Evolutionary conservation across 2,113 vertebrate genomes (phyloP).

Genomic region (Atlantisia rogersi): DNA sequence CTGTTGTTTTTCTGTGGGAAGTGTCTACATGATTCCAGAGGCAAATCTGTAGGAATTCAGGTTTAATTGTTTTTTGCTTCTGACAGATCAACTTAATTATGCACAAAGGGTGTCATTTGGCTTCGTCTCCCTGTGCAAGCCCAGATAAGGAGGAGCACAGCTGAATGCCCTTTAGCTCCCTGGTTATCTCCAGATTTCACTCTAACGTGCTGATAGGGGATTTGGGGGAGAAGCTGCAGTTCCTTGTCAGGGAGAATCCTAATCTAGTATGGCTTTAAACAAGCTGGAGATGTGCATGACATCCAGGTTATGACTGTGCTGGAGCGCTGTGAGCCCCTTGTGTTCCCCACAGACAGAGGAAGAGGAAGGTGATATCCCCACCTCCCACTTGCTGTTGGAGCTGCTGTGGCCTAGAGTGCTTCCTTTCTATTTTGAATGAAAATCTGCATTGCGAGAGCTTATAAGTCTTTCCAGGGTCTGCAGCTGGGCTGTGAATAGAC

Average conservation of each 20-base stretch:
- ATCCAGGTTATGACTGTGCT: neutral
- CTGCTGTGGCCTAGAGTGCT: neutral
- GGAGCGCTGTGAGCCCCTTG: neutral
- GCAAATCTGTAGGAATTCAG: neutral
- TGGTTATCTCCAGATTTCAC: slow-evolving; percentile 1
- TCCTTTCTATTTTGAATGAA: neutral
- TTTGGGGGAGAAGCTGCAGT: neutral
- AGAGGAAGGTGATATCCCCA: neutral
- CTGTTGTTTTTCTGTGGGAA: neutral
- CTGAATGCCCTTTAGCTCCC: slow-evolving; percentile 51
- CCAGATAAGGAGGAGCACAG: slow-evolving; percentile 2
- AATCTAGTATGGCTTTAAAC: neutral
- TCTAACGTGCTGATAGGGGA: neutral
- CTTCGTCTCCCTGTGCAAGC: neutral
- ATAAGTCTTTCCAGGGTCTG: neutral
- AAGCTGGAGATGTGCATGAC: neutral
- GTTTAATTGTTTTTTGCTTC: slow-evolving; percentile 20
- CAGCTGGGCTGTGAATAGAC: neutral
- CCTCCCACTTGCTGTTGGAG: neutral
- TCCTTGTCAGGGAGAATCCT: neutral
- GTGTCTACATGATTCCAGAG: neutral
- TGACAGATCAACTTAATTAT: slow-evolving; percentile 22
- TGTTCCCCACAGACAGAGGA: neutral
- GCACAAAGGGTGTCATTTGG: neutral
- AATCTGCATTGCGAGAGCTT: neutral